A percentile compares a stretch with the other conserved stretches of the same genome.
Conservation (phyloP, 2,888 invertebrate genomes). For the Heliconius ethilla region DNA sequence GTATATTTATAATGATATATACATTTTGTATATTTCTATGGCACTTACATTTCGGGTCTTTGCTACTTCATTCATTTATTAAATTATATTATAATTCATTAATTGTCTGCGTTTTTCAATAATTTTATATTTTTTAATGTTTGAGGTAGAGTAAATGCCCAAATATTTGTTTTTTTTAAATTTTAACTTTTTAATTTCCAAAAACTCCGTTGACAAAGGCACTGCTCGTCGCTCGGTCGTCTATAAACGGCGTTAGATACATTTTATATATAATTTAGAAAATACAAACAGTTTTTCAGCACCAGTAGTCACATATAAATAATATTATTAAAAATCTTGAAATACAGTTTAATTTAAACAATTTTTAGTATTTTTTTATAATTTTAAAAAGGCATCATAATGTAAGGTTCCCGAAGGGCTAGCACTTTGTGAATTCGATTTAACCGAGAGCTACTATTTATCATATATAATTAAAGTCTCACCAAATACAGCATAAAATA, state of each 20-base stretch:
- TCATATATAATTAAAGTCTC: neutral
- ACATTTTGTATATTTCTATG: conserved; percentile 48
- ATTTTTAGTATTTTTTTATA: conserved; percentile 1
- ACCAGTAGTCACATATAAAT: conserved; percentile 25
- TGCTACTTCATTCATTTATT: conserved; percentile 2
- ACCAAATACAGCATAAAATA: neutral
- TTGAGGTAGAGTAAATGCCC: conserved; percentile 13
- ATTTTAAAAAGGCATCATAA: conserved; percentile 40
- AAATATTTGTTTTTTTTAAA: neutral
- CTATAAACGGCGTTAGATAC: conserved; percentile 28
- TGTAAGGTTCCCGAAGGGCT: conserved; percentile 59
- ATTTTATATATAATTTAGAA: conserved; percentile 7
- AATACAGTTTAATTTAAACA: neutral
- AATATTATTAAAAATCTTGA: neutral
- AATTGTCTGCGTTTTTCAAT: neutral
- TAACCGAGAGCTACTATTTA: conserved; percentile 31
- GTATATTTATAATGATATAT: conserved; percentile 42
- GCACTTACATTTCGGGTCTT: conserved; percentile 47
- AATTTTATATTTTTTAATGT: neutral
- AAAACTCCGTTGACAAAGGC: conserved; percentile 13
- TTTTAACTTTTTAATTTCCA: neutral
- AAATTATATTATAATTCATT: neutral
- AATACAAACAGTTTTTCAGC: conserved; percentile 21
- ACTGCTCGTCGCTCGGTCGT: conserved; percentile 12
- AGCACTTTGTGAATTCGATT: conserved; percentile 64